Conservation (phyloP, 2,888 invertebrate genomes). For the Acheta domesticus region DNA sequence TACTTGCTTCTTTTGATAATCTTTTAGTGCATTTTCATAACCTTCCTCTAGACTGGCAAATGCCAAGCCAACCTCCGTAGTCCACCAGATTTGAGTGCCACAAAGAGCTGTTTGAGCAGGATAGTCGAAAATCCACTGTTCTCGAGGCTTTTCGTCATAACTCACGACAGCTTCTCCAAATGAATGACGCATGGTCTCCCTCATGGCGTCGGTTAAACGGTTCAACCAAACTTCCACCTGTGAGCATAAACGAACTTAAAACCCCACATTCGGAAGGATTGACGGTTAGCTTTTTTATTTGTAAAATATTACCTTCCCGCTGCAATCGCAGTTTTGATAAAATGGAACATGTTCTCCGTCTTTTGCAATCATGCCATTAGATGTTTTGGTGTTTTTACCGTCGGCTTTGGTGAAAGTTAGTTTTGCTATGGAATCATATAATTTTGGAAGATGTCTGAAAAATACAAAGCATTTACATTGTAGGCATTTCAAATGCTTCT, state of each 20-base stretch:
- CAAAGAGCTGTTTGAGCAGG: conserved; percentile 87
- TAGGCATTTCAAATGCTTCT: too few species aligned
- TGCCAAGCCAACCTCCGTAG: conserved; percentile 85
- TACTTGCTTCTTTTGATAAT: conserved; percentile 81
- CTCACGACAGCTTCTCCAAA: conserved; percentile 75
- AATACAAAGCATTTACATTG: conserved; percentile 19
- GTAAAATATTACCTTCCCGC: conserved; percentile 65
- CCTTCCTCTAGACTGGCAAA: conserved; percentile 82
- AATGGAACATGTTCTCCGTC: conserved; percentile 67
- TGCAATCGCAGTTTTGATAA: conserved; percentile 69
- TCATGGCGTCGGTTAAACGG: conserved; percentile 79
- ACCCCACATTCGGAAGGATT: too few species aligned
- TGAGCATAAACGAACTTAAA: neutral
- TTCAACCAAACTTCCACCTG: conserved; percentile 87
- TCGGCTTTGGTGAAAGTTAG: conserved; percentile 64
- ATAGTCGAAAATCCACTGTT: conserved; percentile 89
- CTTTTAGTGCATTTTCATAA: conserved; percentile 88
- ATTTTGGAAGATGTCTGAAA: conserved; percentile 75
- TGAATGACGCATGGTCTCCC: conserved; percentile 62
- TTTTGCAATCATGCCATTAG: conserved; percentile 79
- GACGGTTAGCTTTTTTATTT: neutral
- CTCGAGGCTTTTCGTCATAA: conserved; percentile 85
- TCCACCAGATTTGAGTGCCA: conserved; percentile 96
- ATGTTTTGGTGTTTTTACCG: conserved; percentile 57
- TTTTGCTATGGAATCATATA: conserved; percentile 86